phyloP scores from a whole-genome alignment of 2,888 invertebrate species.

The Blastobasis adustella region DNA sequence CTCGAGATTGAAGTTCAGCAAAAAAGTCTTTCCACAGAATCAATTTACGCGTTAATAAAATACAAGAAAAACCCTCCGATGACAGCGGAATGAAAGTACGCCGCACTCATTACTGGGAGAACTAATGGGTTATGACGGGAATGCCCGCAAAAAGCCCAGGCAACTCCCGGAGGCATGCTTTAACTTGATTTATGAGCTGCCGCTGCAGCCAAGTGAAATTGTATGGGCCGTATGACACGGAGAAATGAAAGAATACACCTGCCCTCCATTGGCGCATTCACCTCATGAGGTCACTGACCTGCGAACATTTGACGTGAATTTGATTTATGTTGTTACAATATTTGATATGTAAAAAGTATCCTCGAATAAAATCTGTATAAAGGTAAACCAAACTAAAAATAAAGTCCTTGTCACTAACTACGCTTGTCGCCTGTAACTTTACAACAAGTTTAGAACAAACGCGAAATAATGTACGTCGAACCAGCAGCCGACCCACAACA shows the following conservation, averaged over 20 bases:
- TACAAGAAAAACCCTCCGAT: neutral
- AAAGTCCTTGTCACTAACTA: too few species aligned
- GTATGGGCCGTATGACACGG: constrained; percentile 3
- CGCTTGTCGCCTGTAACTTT: too few species aligned
- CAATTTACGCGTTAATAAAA: too few species aligned
- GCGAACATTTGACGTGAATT: too few species aligned
- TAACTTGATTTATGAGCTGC: constrained; percentile 32
- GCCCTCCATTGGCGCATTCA: constrained; percentile 5
- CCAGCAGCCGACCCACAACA: neutral
- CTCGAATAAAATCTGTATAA: too few species aligned
- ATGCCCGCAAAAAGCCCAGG: constrained; percentile 31
- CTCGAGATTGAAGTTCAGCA: too few species aligned
- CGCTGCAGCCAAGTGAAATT: constrained; percentile 3
- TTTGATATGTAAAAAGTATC: too few species aligned
- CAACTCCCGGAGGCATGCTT: constrained; percentile 31
- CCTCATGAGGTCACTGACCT: neutral
- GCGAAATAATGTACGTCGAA: neutral
- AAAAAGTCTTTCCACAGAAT: too few species aligned
- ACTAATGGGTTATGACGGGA: constrained; percentile 40
- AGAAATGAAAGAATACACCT: constrained; percentile 21
- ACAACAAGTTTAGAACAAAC: too few species aligned
- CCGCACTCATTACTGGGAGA: constrained; percentile 28
- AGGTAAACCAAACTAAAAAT: too few species aligned
- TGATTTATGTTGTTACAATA: too few species aligned
- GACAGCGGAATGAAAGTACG: constrained; percentile 22